Base-by-base conservation (phyloP, 1,140 invertebrate genomes). In the Callitettix versicolor region DNA sequence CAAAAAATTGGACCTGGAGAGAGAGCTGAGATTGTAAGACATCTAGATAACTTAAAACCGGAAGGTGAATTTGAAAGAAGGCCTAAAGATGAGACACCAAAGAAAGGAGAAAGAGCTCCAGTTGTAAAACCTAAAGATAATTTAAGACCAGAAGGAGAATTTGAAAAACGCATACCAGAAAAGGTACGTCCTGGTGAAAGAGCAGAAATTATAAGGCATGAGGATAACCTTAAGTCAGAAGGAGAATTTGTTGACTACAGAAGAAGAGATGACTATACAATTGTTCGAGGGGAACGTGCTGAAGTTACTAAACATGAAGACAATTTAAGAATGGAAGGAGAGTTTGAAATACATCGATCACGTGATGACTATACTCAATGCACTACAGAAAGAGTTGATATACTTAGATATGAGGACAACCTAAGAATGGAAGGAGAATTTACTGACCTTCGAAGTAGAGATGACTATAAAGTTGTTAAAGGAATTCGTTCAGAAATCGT, bases 371-470 rank as follows among this genome's bases (percentile, higher is more conserved):
- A 68, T 58, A 62, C 57, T 6, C 60, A 58, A 7, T 64, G 43
- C 20, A 63, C 46, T 14, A 72, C 75, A 0, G 80, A 83, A 58
- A 72, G 77, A 59, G 73, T 76, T 34, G 67, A 73, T 11, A 76
- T 78, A 36, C 74, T 73, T 33, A 77, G 70, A 63, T 77, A 78
- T 44, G 69, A 76, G 62, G 80, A 85, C 67, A 83, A 84, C 63
- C 67, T 81, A 14, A 72, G 68, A 59, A 72, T 76, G 56, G 79
- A 79, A 68, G 82, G 81, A 14, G 71, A 78, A 7, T 80, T 82
- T 61, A 71, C 76, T 49, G 56, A 60, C 7, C 60, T 60, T 24
- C 61, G 62, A 44, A 60, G 63, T 12, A 56, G 61, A 50, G 67
- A 69, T 57, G 65, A 69, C 12, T 67, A 64, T 51, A 49, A 41